Evolutionary conservation across 2,797 vertebrate species (phyloP).

Genomic region (Semaprochilodus insignis): DNA sequence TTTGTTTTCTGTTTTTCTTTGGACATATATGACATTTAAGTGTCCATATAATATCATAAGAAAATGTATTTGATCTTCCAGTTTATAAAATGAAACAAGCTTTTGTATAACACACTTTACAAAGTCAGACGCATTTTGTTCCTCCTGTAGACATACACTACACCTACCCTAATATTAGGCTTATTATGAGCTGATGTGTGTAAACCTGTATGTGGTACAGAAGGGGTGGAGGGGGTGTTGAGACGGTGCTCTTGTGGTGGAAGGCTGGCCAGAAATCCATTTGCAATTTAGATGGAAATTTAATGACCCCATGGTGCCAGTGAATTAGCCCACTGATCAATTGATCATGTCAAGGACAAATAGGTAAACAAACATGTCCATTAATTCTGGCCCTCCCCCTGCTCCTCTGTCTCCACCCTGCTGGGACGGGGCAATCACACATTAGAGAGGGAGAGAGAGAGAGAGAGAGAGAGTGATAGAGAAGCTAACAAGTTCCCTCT

Average conservation of each 20-base stretch:
- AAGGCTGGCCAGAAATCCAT: constrained; percentile 76
- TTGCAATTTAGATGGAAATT: constrained; percentile 84
- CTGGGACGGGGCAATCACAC: constrained; percentile 68
- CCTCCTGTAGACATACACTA: not conserved
- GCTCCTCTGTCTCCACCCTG: constrained; percentile 61
- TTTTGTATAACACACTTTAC: not conserved
- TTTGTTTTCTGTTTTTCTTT: no score
- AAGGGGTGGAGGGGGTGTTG: constrained; percentile 10
- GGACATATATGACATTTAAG: no score
- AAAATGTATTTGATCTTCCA: no score
- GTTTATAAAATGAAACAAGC: no score
- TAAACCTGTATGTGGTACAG: constrained; percentile 60
- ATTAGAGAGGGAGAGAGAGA: constrained; percentile 59
- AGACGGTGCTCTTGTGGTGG: constrained; percentile 63
- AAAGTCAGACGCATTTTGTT: not conserved
- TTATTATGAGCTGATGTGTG: constrained; percentile 30
- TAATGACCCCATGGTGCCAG: constrained; percentile 84
- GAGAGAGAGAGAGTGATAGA: constrained; percentile 24
- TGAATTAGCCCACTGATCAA: constrained; percentile 86
- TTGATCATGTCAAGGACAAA: constrained; percentile 87
- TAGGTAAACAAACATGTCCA: constrained; percentile 88
- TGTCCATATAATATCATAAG: no score
- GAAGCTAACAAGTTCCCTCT: constrained; percentile 62
- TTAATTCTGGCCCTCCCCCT: constrained; percentile 70
- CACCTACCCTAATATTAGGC: not conserved